Base-by-base conservation (phyloP, 2,797 vertebrate species). In the Loriculus beryllinus region DNA sequence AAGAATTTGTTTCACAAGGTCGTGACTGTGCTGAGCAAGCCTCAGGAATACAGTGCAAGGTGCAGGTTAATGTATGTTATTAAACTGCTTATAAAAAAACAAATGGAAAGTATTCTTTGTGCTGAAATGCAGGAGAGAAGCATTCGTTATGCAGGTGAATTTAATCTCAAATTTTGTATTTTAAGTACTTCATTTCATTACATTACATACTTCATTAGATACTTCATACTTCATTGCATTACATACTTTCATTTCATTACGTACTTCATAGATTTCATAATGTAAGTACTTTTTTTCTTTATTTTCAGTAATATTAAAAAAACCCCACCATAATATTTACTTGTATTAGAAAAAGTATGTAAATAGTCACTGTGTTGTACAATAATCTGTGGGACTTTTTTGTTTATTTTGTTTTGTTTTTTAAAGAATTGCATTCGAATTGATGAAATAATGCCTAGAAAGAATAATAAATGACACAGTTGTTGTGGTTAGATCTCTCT, bases 381-480 rank as follows among this genome's bases (percentile, higher is more conserved):
- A 96, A 80, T 97, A 96, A 98, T 86, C 68, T 88, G 12, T 60
- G 21, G 5, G 12, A 1, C 12, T 45, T 13, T 19, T 25, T 10
- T 49, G 5, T 28, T 39, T 51, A 21, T 15, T 45, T 60, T 28
- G 31, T 56, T 56, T 31, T 52, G 12, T 54, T 56, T 59, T 59
- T 59, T 26, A 22, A 4, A 43, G 15, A 60, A 28, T 49, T 87
- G 51, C 59, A 43, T 80, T 93, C 40, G 81, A 96, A 97, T 97
- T 98, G 82, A 90, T 96, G 94, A 97, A 97, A 97, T 97, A 96
- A 97, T 96, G 97, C 97, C 97, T 98, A 97, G 97, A 96, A 97
- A 97, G 96, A 96, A 97, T 97, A 98, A 97, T 97, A 97, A 95
- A 98, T 97, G 87, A 97, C 97, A 96, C 97, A 97, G 98, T 95